Evolutionary conservation across 2,888 invertebrate genomes (phyloP), one percentile per base, ranked within the genome.

Genomic region (Liposcelis brunnea): DNA sequence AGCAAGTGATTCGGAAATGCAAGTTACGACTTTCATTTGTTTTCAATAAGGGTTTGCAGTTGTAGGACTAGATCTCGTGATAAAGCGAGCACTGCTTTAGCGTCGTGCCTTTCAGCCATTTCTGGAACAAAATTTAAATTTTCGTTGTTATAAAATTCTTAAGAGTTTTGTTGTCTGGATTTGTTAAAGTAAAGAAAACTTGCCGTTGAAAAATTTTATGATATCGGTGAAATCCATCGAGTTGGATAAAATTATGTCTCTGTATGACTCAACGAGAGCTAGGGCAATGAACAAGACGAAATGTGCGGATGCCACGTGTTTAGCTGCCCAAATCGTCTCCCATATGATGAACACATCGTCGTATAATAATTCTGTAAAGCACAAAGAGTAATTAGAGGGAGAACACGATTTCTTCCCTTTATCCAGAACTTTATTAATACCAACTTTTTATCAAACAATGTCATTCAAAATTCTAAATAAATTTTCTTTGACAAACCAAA

Each of bases 181-280:
- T 12, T 2, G 43, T 16, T 16, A 6, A 6, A 6, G 40, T 19
- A 16, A 21, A 5, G 16, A 10, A 35, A 44, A 57, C 66, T 67
- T 58, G 91, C 93, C 93, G 66, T 94, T 95, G 60, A 94, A 95
- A 66, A 95, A 95, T 61, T 93, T 93, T 59, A 95, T 95, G 60
- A 94, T 90, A 62, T 95, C 94, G 0, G 94, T 94, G 61, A 94
- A 95, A 65, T 95, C 93, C 93, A 95, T 95, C 55, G 83, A 77
- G 64, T 95, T 94, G 44, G 89, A 84, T 35, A 95, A 69, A 50
- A 95, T 91, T 55, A 95, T 90, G 60, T 93, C 91, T 33, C 93
- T 69, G 62, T 95, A 95, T 37, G 85, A 86, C 65, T 91, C 87
- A 12, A 95, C 74, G 48, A 94, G 66, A 0, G 93, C 90, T 52